phyloP scores from a whole-genome alignment of 2,113 vertebrate genomes.

The Mirounga angustirostris region DNA sequence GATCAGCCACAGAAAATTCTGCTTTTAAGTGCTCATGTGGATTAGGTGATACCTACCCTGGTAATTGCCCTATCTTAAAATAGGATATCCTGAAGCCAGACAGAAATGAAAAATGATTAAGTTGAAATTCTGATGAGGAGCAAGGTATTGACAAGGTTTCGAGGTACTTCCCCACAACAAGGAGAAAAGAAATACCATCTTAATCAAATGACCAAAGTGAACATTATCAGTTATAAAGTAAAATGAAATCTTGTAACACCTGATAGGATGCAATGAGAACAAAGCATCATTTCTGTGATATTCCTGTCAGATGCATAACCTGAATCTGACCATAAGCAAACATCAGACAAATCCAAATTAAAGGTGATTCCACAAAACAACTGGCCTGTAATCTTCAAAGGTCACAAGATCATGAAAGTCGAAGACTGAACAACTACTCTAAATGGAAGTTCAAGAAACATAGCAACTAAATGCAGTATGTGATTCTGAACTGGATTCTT shows the following conservation, averaged over 20 bases:
- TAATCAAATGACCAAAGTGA: background rate
- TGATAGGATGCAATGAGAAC: background rate
- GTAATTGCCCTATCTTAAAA: background rate
- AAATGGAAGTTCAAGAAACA: background rate
- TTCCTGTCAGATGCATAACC: background rate
- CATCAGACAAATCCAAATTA: background rate
- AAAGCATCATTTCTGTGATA: slow-evolving; percentile 7
- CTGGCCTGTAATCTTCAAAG: background rate
- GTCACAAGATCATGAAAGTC: background rate
- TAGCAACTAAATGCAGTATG: background rate
- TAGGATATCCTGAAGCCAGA: background rate
- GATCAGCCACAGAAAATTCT: background rate
- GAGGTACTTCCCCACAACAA: background rate
- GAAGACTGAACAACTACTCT: background rate
- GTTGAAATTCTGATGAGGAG: background rate
- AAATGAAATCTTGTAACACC: background rate
- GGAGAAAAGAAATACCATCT: background rate
- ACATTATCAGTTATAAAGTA: background rate
- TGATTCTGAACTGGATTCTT: background rate
- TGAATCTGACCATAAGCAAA: background rate
- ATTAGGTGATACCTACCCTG: background rate
- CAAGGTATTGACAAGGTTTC: background rate
- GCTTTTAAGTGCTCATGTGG: background rate
- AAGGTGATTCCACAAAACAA: background rate
- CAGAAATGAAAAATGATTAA: background rate